Conservation (phyloP, 2,888 invertebrate species). For the Chironomus riparius region DNA sequence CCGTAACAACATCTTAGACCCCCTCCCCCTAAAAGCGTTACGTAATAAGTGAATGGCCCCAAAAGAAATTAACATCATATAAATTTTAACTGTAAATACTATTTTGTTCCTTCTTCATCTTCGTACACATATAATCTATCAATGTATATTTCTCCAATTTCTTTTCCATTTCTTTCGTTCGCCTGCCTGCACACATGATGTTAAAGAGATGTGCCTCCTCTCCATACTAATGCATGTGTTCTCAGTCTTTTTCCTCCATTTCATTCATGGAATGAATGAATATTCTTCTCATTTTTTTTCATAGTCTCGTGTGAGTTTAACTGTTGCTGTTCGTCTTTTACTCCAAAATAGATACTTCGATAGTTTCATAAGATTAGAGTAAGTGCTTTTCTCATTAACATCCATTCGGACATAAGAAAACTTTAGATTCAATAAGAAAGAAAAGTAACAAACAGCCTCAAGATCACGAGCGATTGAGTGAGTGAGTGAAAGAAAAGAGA, state of each 20-base stretch:
- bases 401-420: neutral
- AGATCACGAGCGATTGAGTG: neutral
- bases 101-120: too few relatives aligned
- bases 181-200: too few relatives aligned
- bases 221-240: too few relatives aligned
- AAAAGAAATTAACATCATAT: too few relatives aligned
- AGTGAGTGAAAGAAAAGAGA: neutral
- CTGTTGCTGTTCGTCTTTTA: neutral
- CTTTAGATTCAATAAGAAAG: neutral
- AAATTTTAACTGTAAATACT: too few relatives aligned
- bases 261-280: neutral
- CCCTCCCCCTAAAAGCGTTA: too few relatives aligned
- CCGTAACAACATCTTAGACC: too few relatives aligned
- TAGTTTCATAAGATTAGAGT: conserved; percentile 8
- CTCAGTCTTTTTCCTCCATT: neutral
- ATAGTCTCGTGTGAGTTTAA: neutral
- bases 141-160: too few relatives aligned
- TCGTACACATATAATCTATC: too few relatives aligned
- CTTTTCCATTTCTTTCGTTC: too few relatives aligned
- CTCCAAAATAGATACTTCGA: neutral
- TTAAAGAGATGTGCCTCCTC: neutral
- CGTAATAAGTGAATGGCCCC: too few relatives aligned
- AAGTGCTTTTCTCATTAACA: conserved; percentile 4
- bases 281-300: neutral
- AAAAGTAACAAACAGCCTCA: neutral